These are phyloP conservation scores for Tetanocera ferruginea DNA, from an alignment of 2,888 invertebrate genomes.

Conservation along the genomic window DNA sequence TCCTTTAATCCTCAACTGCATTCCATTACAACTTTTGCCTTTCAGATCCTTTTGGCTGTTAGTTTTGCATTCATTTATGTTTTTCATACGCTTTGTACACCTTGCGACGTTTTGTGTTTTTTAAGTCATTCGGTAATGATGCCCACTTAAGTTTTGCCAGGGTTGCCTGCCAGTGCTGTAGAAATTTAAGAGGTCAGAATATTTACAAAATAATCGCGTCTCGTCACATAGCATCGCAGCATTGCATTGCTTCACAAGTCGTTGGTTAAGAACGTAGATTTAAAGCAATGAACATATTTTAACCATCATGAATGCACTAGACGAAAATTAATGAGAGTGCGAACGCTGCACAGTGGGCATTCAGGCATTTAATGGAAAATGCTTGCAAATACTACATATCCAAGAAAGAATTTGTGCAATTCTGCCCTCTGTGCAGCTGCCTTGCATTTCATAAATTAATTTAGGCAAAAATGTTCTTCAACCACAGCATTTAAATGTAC, in stretches of 20 bases:
- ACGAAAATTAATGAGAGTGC: background rate
- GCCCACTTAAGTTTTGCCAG: slow-evolving; percentile 5
- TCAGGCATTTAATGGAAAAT: no score
- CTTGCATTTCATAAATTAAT: no score
- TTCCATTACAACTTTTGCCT: slow-evolving; percentile 2
- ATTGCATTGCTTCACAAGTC: no score
- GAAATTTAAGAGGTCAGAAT: background rate
- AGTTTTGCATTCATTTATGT: background rate
- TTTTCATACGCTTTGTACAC: background rate
- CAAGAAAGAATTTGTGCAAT: no score
- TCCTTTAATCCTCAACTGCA: background rate
- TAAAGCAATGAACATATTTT: background rate
- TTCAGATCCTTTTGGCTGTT: background rate
- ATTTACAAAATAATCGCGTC: background rate
- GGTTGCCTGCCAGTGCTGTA: background rate
- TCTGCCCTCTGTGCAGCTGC: no score
- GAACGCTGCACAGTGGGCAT: no score
- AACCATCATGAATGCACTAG: background rate
- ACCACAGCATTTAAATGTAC: no score
- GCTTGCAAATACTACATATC: no score
- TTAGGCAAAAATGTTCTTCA: no score
- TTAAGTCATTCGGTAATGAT: slow-evolving; percentile 17
- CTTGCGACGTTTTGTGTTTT: background rate
- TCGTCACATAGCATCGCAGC: no score
- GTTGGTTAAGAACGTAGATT: no score